Conservation (phyloP, 1,140 invertebrate genomes). For the Aphelenchoides avenae region DNA sequence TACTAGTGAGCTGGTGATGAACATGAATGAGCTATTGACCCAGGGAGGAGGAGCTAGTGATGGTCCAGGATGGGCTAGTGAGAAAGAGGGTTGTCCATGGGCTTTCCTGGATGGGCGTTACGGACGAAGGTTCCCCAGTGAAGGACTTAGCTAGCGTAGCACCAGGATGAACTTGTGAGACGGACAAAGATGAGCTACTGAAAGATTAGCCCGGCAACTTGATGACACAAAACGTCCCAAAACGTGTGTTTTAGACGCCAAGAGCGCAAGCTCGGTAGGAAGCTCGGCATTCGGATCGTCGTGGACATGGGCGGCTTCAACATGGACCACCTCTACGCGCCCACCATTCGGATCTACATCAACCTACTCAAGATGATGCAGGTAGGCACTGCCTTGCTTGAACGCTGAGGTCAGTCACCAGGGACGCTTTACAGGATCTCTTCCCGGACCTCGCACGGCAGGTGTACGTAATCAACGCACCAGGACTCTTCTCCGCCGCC, state of each 20-base stretch:
- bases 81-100: no score
- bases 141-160: conserved; percentile 1
- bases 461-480: conserved; percentile 36
- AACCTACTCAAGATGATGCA: conserved; percentile 25
- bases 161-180: neutral
- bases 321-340: conserved; percentile 28
- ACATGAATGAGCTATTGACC: no score
- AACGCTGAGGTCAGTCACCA: neutral
- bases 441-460: conserved; percentile 39
- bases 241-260: conserved; percentile 21
- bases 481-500: conserved; percentile 26
- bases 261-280: conserved; percentile 27
- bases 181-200: no score
- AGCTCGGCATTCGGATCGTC: conserved; percentile 33
- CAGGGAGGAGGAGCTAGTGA: no score
- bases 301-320: conserved; percentile 38
- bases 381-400: conserved; percentile 1
- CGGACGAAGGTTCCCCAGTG: no score
- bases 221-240: no score
- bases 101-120: no score
- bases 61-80: no score
- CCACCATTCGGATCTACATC: conserved; percentile 26
- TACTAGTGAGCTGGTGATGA: no score
- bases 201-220: no score
- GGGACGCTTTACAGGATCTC: conserved; percentile 17